phyloP scores from a whole-genome alignment of 2,797 vertebrate genomes.

The Smutsia gigantea region DNA sequence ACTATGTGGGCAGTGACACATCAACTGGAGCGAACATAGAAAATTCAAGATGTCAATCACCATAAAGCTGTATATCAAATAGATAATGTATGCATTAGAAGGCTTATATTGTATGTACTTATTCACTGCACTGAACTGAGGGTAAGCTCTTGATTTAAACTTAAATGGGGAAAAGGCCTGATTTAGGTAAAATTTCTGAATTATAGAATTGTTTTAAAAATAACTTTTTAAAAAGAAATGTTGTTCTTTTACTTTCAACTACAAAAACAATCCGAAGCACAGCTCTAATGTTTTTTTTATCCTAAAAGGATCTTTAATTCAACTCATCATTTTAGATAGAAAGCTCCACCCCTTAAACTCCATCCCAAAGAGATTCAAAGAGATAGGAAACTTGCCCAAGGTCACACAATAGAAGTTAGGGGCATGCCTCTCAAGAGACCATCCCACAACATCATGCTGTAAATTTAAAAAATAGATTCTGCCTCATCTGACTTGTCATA shows the following conservation, averaged over 20 bases:
- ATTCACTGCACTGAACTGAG: not conserved
- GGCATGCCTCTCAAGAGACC: not conserved
- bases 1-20: not conserved
- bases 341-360: not conserved
- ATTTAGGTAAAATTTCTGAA: conserved; percentile 41
- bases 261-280: conserved; percentile 35
- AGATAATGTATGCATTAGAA: not conserved
- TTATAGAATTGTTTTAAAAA: not conserved
- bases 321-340: not conserved
- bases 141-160: not conserved
- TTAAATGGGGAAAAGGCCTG: not conserved
- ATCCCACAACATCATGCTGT: not conserved
- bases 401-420: not conserved
- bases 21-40: not conserved
- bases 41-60: not conserved
- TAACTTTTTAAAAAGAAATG: not conserved
- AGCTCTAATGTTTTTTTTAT: not conserved
- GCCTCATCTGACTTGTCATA: not conserved
- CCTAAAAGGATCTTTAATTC: not conserved
- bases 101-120: not conserved
- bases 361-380: not conserved
- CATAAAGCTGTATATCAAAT: not conserved
- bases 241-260: conserved; percentile 32
- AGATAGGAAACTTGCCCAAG: not conserved
- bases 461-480: not conserved